Base-by-base conservation (phyloP, 1,140 invertebrate species). In the Drosophila orosa region DNA sequence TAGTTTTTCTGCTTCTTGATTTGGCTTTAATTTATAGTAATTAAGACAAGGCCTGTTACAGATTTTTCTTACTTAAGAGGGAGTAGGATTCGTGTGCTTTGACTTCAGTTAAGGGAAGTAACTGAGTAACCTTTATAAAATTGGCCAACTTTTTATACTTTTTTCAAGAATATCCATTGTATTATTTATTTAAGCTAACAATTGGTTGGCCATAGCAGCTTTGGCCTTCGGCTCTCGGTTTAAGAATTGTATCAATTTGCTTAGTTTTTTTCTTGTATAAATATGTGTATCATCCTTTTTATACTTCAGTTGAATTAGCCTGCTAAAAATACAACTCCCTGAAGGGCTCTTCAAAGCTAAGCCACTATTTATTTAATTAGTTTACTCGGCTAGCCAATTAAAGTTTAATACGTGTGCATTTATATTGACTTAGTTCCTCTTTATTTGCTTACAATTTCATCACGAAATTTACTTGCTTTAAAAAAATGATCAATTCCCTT, bases 311-410 rank as follows among this genome's bases (percentile, higher is more conserved):
- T 12, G 7, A 48, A 13, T 29, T 48, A 29, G 1, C 10, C 25
- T 29, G n/a, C 47, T 48, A 48, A 48, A 48, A 29, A 48, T 48
- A 50, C 47, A 19, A 31, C 47, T 31, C 6, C 27, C 12, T 13
- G 2, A 7, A 2, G 25, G 3, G 1, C 5, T 24, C 9, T 45
- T n/a, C 13, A 13, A 4, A 13, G 17, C 17, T 9, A 31, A 19
- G 0, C 5, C 17, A 13, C 17, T 50, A 31, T 50, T 50, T 50
- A 13, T 50, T 50, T 33, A 13, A 9, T 52, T 15, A 19, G 29
- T 50, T 50, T 13, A 29, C 17, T 31, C 1, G 8, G 10, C 19
- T 13, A 19, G 27, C 47, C 31, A 3, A 50, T 6, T 48, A 27
- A 27, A 48, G 1, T n/a, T n/a, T 17, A 9, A 25, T 9, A 15